These are phyloP conservation scores for Rutpela maculata DNA, from an alignment of 2,888 invertebrate genomes.

Conservation along the genomic window DNA sequence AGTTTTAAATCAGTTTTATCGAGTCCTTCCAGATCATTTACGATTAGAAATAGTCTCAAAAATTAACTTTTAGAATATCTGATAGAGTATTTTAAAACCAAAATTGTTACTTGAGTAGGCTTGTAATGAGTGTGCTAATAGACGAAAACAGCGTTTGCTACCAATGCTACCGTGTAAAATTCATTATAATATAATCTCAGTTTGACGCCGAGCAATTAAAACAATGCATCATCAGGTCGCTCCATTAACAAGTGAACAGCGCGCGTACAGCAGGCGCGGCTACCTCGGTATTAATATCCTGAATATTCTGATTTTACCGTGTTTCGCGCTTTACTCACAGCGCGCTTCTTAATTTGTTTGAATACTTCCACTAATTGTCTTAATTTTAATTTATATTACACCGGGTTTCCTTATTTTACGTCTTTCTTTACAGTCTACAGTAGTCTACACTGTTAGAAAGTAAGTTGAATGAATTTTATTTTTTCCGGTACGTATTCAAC, in stretches of 20 bases:
- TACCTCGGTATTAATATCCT: slow-evolving; percentile 12
- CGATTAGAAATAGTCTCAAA: too few species aligned
- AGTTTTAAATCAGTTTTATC: too few species aligned
- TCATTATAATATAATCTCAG: slow-evolving; percentile 1
- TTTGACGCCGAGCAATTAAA: slow-evolving; percentile 7
- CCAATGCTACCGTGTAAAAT: background rate
- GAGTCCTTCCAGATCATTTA: too few species aligned
- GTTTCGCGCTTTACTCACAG: background rate
- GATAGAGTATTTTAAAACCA: too few species aligned
- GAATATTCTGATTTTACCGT: slow-evolving; percentile 16
- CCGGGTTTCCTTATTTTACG: background rate
- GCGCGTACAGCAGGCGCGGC: slow-evolving; percentile 5
- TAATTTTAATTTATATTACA: slow-evolving; percentile 14
- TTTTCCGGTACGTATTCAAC: too few species aligned
- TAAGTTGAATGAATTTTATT: background rate
- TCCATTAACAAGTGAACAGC: slow-evolving; percentile 16
- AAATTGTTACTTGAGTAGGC: too few species aligned
- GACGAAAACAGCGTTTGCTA: too few species aligned
- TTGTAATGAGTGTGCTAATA: background rate
- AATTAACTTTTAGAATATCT: too few species aligned
- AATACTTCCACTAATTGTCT: slow-evolving; percentile 5
- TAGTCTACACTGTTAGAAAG: background rate
- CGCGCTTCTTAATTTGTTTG: slow-evolving; percentile 18
- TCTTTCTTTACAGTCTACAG: background rate
- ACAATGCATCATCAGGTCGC: background rate